Evolutionary conservation across 1,140 invertebrate genomes (phyloP).

Genomic region (Lepidotrigona ventralis): DNA sequence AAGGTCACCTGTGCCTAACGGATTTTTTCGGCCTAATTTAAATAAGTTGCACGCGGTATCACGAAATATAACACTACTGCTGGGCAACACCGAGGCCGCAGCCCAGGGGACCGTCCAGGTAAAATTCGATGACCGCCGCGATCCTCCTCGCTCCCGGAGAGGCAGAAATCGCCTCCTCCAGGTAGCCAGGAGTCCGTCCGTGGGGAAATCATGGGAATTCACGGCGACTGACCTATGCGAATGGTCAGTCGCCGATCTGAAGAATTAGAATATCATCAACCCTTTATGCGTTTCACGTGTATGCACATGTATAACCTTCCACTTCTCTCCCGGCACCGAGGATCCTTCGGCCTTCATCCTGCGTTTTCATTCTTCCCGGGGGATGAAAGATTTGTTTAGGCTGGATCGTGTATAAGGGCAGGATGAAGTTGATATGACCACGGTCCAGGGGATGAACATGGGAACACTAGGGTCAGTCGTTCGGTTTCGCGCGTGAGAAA

Average conservation of each 20-base stretch:
- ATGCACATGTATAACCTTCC: not conserved
- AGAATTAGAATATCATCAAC: slow-evolving; percentile 62
- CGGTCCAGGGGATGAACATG: slow-evolving; percentile 4
- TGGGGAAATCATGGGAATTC: slow-evolving; percentile 72
- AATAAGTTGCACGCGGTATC: slow-evolving; percentile 60
- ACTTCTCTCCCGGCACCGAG: not conserved
- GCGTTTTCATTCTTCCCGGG: not conserved
- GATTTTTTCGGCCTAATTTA: slow-evolving; percentile 76
- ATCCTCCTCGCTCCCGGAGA: not conserved
- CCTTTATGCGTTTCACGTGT: slow-evolving; percentile 45
- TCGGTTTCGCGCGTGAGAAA: not conserved
- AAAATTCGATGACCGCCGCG: slow-evolving; percentile 47
- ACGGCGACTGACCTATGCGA: slow-evolving; percentile 52
- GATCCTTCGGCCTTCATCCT: not conserved
- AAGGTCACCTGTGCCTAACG: slow-evolving; percentile 71
- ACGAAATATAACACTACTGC: not conserved
- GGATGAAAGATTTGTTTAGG: not conserved
- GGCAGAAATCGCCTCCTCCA: slow-evolving; percentile 57
- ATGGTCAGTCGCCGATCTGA: slow-evolving; percentile 58
- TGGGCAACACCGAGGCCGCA: too few relatives aligned
- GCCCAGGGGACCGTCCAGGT: too few relatives aligned
- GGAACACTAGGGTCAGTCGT: slow-evolving; percentile 15
- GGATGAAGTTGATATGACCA: not conserved
- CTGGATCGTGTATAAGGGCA: not conserved
- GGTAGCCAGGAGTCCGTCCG: slow-evolving; percentile 61